Evolutionary conservation across 2,113 vertebrate genomes (phyloP).

Genomic region (Paraplagusia blochii): DNA sequence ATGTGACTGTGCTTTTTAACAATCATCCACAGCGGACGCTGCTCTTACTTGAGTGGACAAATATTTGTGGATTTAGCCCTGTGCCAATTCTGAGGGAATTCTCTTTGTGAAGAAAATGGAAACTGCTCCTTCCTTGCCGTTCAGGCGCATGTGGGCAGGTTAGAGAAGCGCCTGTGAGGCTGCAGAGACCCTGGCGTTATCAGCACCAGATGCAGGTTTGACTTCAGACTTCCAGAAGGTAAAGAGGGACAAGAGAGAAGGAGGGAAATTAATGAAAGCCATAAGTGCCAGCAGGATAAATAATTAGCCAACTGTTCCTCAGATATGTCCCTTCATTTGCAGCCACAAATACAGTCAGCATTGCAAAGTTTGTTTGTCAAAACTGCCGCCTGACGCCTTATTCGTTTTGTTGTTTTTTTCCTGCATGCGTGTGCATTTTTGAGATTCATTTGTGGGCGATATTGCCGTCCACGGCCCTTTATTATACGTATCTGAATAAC

Average conservation of each 20-base stretch:
- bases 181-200: conserved; percentile 68
- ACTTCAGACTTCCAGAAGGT: conserved; percentile 75
- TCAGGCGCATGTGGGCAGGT: conserved; percentile 55
- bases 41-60: conserved; percentile 21
- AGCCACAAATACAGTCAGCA: conserved; percentile 53
- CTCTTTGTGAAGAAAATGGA: conserved; percentile 55
- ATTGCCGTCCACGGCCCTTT: conserved; percentile 32
- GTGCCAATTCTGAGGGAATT: conserved; percentile 59
- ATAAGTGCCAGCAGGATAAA: conserved; percentile 77
- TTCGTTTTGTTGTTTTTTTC: neutral
- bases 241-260: conserved; percentile 73
- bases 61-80: conserved; percentile 49
- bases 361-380: conserved; percentile 61
- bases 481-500: conserved; percentile 46
- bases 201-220: conserved; percentile 76
- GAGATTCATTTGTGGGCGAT: conserved; percentile 24
- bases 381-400: conserved; percentile 29
- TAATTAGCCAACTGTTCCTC: conserved; percentile 72
- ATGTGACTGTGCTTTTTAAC: conserved; percentile 29
- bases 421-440: conserved; percentile 20
- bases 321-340: conserved; percentile 65
- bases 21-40: conserved; percentile 6
- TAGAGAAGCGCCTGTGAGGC: conserved; percentile 56
- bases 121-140: conserved; percentile 45
- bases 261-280: conserved; percentile 76